A percentile compares a stretch with the other conserved stretches of the same genome.
Evolutionary conservation across 2,113 vertebrate species (phyloP).

Genomic region (Bombycilla garrulus): DNA sequence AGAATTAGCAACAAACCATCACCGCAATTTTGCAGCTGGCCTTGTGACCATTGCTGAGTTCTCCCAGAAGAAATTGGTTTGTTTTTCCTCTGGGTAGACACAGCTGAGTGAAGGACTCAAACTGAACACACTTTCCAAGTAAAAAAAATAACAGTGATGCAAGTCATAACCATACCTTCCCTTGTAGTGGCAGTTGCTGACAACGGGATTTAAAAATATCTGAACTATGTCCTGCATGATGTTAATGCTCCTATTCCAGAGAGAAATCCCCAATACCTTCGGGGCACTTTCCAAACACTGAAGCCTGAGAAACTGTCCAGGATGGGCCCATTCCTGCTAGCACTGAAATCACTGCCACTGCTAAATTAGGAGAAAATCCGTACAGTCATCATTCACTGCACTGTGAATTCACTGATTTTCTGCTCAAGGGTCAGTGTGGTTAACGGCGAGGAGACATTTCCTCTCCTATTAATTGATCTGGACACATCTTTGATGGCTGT

Average conservation of each 20-base stretch:
- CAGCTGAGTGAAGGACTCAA: constrained; percentile 6
- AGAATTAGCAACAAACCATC: constrained; percentile 34
- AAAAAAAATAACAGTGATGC: constrained; percentile 8
- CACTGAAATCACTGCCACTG: not conserved
- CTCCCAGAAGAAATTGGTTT: constrained; percentile 8
- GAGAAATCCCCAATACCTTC: not conserved
- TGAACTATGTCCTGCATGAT: not conserved
- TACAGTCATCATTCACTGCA: not conserved
- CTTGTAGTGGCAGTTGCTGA: not conserved
- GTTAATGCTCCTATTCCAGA: not conserved
- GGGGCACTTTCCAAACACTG: not conserved
- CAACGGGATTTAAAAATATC: not conserved
- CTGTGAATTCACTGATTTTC: not conserved
- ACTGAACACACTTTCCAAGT: constrained; percentile 13
- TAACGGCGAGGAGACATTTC: not conserved
- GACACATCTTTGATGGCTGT: not conserved
- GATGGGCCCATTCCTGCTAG: not conserved
- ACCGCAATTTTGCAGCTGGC: constrained; percentile 30
- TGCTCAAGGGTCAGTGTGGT: not conserved
- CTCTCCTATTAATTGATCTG: not conserved
- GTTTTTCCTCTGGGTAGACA: constrained; percentile 21
- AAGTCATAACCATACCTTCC: constrained; percentile 13
- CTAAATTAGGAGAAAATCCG: not conserved
- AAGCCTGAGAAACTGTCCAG: not conserved
- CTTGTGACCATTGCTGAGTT: not conserved